These are phyloP conservation scores for Elephantulus edwardii DNA, from an alignment of 2,113 vertebrate genomes.

Conservation along the genomic window DNA sequence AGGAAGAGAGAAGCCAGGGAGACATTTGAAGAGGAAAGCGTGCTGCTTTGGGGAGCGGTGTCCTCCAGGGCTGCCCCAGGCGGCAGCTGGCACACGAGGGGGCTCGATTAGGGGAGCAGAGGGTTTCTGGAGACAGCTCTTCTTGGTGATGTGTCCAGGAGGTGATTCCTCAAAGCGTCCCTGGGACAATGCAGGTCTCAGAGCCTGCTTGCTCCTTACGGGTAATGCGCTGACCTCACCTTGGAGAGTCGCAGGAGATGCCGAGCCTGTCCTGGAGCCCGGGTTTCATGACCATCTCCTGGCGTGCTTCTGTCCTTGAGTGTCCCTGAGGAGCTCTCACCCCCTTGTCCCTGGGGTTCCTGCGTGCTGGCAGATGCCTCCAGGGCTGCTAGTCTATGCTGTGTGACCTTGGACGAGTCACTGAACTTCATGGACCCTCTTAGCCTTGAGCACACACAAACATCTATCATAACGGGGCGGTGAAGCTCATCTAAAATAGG, in stretches of 20 bases:
- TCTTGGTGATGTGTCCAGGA: background rate
- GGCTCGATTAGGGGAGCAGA: background rate
- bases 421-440: background rate
- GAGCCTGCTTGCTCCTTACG: rapidly evolving
- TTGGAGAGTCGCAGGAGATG: background rate
- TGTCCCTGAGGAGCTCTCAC: background rate
- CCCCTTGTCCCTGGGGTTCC: background rate
- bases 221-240: background rate
- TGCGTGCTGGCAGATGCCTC: background rate
- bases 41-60: background rate
- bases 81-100: rapidly evolving
- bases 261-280: background rate
- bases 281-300: too few relatives aligned
- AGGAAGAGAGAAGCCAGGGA: background rate
- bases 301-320: background rate
- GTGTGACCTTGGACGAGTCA: background rate
- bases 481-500: too few relatives aligned
- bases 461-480: background rate
- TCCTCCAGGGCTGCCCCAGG: background rate
- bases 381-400: background rate
- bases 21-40: background rate
- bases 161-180: background rate
- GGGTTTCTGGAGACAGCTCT: background rate
- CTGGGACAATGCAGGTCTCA: background rate
- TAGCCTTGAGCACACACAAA: too few relatives aligned